Percentiles rank a stretch among this genome's conserved stretches.
phyloP scores from a whole-genome alignment of 2,113 vertebrate species.

The Labrus mixtus region DNA sequence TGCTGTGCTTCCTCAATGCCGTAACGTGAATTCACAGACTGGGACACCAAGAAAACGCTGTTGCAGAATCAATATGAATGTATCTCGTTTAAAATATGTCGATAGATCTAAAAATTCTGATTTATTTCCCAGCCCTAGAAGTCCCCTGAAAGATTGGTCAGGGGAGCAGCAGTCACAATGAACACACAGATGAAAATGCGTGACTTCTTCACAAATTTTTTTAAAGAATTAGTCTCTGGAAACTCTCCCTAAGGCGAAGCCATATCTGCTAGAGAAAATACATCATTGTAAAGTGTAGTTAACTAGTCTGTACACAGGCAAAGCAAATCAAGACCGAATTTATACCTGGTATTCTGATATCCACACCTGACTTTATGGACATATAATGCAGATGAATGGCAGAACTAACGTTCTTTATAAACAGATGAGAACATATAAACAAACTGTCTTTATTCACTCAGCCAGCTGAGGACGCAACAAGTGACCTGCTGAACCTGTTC shows the following conservation, averaged over 20 bases:
- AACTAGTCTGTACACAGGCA: not conserved
- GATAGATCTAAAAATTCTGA: too few relatives aligned
- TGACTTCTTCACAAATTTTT: too few relatives aligned
- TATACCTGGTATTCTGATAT: not conserved
- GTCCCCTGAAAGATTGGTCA: not conserved
- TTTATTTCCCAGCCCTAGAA: too few relatives aligned
- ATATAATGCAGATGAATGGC: not conserved
- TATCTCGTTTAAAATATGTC: too few relatives aligned
- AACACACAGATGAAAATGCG: not conserved
- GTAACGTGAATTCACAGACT: too few relatives aligned
- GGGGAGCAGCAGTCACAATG: slow-evolving; percentile 1
- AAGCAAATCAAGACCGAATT: not conserved
- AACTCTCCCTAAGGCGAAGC: too few relatives aligned
- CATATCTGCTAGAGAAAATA: too few relatives aligned
- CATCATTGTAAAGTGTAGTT: too few relatives aligned
- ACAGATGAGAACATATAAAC: not conserved
- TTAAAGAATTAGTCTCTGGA: too few relatives aligned
- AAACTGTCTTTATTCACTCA: not conserved
- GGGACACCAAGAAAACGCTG: too few relatives aligned
- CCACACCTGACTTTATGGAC: not conserved
- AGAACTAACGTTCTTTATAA: not conserved
- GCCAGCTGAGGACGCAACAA: slow-evolving; percentile 52
- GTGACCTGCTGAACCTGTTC: slow-evolving; percentile 9
- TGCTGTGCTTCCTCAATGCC: too few relatives aligned
- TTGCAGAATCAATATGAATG: too few relatives aligned